Evolutionary conservation across 2,888 invertebrate genomes (phyloP).

Genomic region (Drosophila acutilabella): DNA sequence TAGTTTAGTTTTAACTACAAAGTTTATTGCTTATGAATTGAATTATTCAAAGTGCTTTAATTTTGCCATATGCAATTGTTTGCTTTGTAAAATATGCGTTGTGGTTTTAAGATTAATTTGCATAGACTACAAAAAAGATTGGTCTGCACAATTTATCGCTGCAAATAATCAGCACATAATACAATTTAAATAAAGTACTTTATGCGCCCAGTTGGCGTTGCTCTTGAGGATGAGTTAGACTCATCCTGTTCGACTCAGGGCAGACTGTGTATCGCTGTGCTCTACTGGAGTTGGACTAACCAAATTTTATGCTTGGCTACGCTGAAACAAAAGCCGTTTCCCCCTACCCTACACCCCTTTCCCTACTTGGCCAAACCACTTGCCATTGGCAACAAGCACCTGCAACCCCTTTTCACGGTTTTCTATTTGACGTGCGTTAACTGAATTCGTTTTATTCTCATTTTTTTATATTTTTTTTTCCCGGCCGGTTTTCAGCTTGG

Average conservation of each 20-base stretch:
- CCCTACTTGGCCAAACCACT: background rate
- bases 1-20: no score
- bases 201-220: conserved; percentile 15
- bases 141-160: conserved; percentile 41
- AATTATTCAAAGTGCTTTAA: background rate
- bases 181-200: conserved; percentile 8
- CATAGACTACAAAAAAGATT: conserved; percentile 33
- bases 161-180: conserved; percentile 46
- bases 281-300: conserved; percentile 60
- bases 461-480: conserved; percentile 7
- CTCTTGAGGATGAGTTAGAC: conserved; percentile 12
- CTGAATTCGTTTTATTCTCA: conserved; percentile 28
- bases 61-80: background rate
- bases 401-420: conserved; percentile 56
- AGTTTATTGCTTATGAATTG: no score
- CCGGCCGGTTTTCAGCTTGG: conserved; percentile 49
- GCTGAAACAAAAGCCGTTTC: conserved; percentile 56
- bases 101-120: conserved; percentile 15
- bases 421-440: conserved; percentile 42
- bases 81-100: conserved; percentile 5
- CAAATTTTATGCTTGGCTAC: conserved; percentile 73
- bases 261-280: conserved; percentile 49
- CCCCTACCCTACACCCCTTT: background rate
- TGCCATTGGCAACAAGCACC: conserved; percentile 16
- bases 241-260: conserved; percentile 31